phyloP scores from a whole-genome alignment of 2,797 vertebrate species.

The Eupleurogrammus muticus region DNA sequence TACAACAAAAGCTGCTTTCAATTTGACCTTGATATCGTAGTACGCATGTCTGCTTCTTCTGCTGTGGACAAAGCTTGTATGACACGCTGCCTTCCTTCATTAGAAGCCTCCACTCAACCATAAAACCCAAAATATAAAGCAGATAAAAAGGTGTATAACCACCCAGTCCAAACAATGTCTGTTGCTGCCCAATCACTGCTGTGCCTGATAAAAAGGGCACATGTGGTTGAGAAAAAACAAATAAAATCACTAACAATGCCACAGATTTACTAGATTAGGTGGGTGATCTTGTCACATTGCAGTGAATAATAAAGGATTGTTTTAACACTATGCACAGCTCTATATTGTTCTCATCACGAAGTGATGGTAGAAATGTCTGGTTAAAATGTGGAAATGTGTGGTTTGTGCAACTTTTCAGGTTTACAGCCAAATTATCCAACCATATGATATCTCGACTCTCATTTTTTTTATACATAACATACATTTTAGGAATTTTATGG shows the following conservation, averaged over 20 bases:
- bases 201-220: background rate
- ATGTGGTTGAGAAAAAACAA: background rate
- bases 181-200: background rate
- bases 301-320: background rate
- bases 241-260: background rate
- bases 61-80: constrained; percentile 2
- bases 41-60: background rate
- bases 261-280: background rate
- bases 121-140: constrained; percentile 8
- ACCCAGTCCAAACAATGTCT: background rate
- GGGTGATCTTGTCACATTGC: no score
- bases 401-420: no score
- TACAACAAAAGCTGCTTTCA: constrained; percentile 1
- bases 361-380: no score
- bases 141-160: background rate
- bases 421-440: no score
- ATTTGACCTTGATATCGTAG: background rate
- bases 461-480: no score
- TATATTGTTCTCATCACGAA: no score
- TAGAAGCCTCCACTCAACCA: constrained; percentile 3
- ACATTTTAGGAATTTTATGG: no score
- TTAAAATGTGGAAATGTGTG: no score
- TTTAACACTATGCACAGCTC: background rate
- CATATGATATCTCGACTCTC: no score
- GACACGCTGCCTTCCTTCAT: background rate